Base-by-base conservation (phyloP, 2,797 vertebrate genomes). In the Vespertilio murinus region DNA sequence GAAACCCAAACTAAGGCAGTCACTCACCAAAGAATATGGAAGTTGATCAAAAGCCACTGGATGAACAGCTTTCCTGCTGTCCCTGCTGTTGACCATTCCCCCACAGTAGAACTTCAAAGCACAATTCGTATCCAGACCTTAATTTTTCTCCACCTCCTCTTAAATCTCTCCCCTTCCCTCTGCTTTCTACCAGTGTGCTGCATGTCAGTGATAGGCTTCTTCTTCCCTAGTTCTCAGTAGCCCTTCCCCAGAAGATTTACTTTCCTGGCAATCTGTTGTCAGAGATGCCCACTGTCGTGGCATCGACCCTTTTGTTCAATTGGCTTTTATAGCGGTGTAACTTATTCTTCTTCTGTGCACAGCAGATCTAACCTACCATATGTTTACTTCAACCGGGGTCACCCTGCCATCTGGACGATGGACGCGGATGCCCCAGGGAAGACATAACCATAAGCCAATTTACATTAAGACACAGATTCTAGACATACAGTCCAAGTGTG, bases 331-430 rank as follows among this genome's bases (percentile, higher is more conserved):
- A 25, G 13, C 35, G 89, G 92, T 75, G 67, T 89, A 85, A 85
- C 91, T 97, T 96, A 90, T 96, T 96, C 90, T 96, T 88, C 80
- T 75, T 75, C 93, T 94, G 85, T 96, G 93, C 97, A 95, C 17
- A 35, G 96, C 86, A 89, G 84, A 64, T 94, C 81, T 77, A 94
- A n/a, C 30, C 74, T 79, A 87, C 96, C 98, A 98, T 98, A 98
- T 98, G 98, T 96, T 97, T 97, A 38, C 96, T 95, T 97, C 91
- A 86, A 97, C 94, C 67, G 52, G 91, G 89, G 96, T 96, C 97
- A 92, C 88, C 94, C 93, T 4, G 22, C 98, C 98, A 98, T 98
- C 98, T 98, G 98, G 98, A 95, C 78, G 25, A 85, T 82, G 56
- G 77, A 96, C 95, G 93, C 90, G 96, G 96, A 97, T 97, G 96